Conservation (phyloP, 2,113 vertebrate genomes). For the Recurvirostra avosetta region DNA sequence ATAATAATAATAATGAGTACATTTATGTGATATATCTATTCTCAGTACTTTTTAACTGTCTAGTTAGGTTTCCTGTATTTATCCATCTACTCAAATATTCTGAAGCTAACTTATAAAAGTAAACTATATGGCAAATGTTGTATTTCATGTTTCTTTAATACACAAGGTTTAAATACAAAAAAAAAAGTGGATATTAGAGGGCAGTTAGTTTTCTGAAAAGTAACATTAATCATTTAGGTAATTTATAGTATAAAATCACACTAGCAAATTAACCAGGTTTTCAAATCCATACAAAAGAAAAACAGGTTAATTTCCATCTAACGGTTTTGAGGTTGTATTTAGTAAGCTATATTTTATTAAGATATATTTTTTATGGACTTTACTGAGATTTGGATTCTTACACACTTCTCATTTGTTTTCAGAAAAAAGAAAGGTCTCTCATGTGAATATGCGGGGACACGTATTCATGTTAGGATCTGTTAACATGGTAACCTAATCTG, state of each 20-base stretch:
- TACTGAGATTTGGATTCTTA: background rate
- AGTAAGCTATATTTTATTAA: background rate
- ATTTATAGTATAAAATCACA: background rate
- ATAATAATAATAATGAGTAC: background rate
- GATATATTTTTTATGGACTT: background rate
- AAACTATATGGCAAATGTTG: background rate
- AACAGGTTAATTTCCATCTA: background rate
- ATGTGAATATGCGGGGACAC: rapidly evolving
- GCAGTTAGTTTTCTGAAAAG: background rate
- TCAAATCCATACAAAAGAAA: background rate
- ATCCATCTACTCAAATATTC: background rate
- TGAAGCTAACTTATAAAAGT: background rate
- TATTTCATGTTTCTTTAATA: background rate
- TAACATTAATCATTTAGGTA: background rate
- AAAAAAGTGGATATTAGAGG: background rate
- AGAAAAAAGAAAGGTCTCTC: background rate
- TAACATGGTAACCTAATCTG: background rate
- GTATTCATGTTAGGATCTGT: background rate
- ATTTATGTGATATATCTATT: background rate
- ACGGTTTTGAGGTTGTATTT: background rate
- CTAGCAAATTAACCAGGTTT: background rate
- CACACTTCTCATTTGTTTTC: background rate
- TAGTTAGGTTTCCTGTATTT: background rate
- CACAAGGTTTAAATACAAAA: background rate
- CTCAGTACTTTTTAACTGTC: background rate